Evolutionary conservation across 2,797 vertebrate genomes (phyloP).

Genomic region (Rhincodon typus): DNA sequence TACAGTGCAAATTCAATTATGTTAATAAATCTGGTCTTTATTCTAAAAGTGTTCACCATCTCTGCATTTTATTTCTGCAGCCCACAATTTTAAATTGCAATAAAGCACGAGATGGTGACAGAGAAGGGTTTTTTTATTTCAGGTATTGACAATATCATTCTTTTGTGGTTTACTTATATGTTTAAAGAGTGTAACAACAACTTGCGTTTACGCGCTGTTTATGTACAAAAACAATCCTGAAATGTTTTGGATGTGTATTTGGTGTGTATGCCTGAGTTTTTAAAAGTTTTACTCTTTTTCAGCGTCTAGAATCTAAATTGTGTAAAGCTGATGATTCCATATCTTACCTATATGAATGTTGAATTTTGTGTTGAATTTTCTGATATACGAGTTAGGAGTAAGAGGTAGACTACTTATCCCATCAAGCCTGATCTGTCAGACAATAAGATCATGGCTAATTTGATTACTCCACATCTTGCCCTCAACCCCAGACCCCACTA

Average conservation of each 20-base stretch:
- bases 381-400: too few relatives aligned
- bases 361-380: too few relatives aligned
- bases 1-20: not conserved
- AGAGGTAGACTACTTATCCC: too few relatives aligned
- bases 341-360: too few relatives aligned
- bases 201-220: not conserved
- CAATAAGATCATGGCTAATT: too few relatives aligned
- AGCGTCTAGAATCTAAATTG: not conserved
- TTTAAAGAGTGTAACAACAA: not conserved
- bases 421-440: too few relatives aligned
- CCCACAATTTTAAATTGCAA: slow-evolving; percentile 64
- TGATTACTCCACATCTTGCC: too few relatives aligned
- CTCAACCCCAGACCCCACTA: too few relatives aligned
- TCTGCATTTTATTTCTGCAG: slow-evolving; percentile 52
- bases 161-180: not conserved
- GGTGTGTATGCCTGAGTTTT: not conserved
- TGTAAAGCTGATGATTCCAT: not conserved
- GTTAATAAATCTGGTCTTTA: not conserved
- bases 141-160: slow-evolving; percentile 59
- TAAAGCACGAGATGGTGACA: slow-evolving; percentile 69
- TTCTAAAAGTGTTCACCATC: not conserved
- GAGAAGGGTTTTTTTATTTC: slow-evolving; percentile 73
- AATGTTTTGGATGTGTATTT: not conserved
- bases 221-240: not conserved
- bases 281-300: not conserved